Conservation (phyloP, 2,888 invertebrate genomes). For the Euproctis similis region DNA sequence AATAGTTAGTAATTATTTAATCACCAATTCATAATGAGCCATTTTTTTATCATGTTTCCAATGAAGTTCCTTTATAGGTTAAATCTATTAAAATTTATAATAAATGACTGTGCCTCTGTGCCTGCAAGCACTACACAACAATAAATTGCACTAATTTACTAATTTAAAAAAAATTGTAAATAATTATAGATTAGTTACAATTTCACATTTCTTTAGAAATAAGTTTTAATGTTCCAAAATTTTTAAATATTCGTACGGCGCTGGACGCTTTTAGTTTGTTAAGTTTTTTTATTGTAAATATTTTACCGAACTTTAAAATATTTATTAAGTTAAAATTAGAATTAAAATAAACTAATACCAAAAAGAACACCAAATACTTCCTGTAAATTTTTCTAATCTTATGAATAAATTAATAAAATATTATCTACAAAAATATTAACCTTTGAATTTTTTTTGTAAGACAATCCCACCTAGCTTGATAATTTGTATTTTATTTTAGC, state of each 20-base stretch:
- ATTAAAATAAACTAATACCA: slow-evolving; percentile 32
- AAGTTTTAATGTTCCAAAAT: slow-evolving; percentile 9
- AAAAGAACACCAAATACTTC: slow-evolving; percentile 63
- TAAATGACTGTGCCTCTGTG: slow-evolving; percentile 67
- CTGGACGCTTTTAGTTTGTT: slow-evolving; percentile 41
- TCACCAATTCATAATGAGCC: not conserved
- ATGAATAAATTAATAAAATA: slow-evolving; percentile 45
- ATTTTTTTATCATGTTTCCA: slow-evolving; percentile 15
- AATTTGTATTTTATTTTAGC: too few relatives aligned
- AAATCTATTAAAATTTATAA: slow-evolving; percentile 33
- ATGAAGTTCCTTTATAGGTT: slow-evolving; percentile 26
- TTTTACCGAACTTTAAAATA: slow-evolving; percentile 42
- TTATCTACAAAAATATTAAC: too few relatives aligned
- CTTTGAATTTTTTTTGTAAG: too few relatives aligned
- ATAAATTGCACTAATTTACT: slow-evolving; percentile 39
- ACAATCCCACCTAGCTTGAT: too few relatives aligned
- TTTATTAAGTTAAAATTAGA: slow-evolving; percentile 25
- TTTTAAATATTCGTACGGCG: slow-evolving; percentile 33
- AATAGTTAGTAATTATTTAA: slow-evolving; percentile 5
- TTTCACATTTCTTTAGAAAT: slow-evolving; percentile 16
- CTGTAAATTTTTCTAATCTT: slow-evolving; percentile 60
- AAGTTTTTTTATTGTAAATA: slow-evolving; percentile 30
- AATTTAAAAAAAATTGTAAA: slow-evolving; percentile 25
- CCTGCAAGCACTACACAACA: slow-evolving; percentile 62
- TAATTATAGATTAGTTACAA: slow-evolving; percentile 12